Conservation (phyloP, 1,140 invertebrate genomes). For the Drosophila novamexicana region DNA sequence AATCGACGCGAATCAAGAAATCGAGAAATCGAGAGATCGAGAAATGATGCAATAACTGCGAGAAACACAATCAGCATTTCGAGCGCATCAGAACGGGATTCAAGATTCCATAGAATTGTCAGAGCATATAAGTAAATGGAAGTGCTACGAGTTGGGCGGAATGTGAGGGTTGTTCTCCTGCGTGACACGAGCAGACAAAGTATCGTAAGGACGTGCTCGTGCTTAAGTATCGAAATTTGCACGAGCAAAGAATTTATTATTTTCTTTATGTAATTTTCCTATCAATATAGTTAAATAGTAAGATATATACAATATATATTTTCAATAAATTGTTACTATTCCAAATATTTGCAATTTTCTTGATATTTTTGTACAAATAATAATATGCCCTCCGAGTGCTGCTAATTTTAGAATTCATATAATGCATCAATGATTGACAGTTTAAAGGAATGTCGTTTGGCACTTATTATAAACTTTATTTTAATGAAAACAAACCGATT, state of each 20-base stretch:
- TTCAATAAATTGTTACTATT: no score
- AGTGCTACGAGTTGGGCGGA: not conserved
- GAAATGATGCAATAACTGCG: constrained; percentile 51
- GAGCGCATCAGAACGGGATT: constrained; percentile 10
- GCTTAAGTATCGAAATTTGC: no score
- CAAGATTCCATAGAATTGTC: not conserved
- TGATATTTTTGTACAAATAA: no score
- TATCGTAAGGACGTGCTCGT: no score
- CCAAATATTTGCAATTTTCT: no score
- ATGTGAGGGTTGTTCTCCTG: not conserved
- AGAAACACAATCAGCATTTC: constrained; percentile 25
- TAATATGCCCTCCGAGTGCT: not conserved
- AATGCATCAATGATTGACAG: constrained; percentile 1
- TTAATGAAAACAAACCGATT: not conserved
- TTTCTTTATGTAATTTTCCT: no score
- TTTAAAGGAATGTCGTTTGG: not conserved
- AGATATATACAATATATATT: no score
- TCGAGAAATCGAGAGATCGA: constrained; percentile 4
- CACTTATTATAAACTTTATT: not conserved
- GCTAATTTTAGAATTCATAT: not conserved
- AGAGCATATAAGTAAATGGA: not conserved
- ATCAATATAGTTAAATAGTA: no score
- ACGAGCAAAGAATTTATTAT: no score
- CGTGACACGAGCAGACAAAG: not conserved
- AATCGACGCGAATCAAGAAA: constrained; percentile 8